Percentiles rank a stretch among this genome's conserved stretches.
Evolutionary conservation across 2,888 invertebrate species (phyloP).

Genomic region (Pantelozetes paolii): DNA sequence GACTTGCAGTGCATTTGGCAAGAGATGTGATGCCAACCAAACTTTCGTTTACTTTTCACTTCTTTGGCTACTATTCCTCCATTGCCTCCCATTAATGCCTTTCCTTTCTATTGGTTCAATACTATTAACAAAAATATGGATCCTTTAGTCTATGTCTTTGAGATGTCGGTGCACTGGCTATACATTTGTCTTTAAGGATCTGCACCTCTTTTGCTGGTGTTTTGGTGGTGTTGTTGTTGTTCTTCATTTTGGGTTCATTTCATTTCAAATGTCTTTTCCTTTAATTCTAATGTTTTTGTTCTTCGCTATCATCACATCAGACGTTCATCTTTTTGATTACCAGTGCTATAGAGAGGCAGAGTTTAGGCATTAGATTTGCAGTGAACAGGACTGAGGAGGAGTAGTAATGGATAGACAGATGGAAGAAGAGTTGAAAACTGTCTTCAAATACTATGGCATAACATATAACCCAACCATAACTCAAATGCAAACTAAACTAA

Average conservation of each 20-base stretch:
- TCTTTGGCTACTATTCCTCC: slow-evolving; percentile 6
- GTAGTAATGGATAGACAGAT: not conserved
- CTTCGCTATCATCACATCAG: not conserved
- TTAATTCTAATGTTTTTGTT: slow-evolving; percentile 17
- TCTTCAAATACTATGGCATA: not conserved
- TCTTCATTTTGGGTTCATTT: not conserved
- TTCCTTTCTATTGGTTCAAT: not conserved
- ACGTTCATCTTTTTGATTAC: not conserved
- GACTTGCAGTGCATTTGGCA: not conserved
- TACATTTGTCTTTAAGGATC: not conserved
- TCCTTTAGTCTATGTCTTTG: not conserved
- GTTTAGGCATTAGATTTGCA: not conserved
- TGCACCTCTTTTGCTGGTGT: not conserved
- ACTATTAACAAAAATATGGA: not conserved
- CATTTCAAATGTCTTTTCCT: not conserved
- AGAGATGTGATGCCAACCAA: slow-evolving; percentile 5
- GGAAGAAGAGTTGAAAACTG: not conserved
- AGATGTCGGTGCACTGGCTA: not conserved
- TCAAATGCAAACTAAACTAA: slow-evolving; percentile 9
- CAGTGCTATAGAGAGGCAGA: slow-evolving; percentile 24
- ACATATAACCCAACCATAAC: not conserved
- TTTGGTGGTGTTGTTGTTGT: slow-evolving; percentile 4
- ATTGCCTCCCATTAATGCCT: not conserved
- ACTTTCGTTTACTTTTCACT: slow-evolving; percentile 26
- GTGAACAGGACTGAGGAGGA: slow-evolving; percentile 30